Percentiles rank a stretch among this genome's conserved stretches.
Conservation (phyloP, 2,888 invertebrate genomes). For the Nowickia ferox region DNA sequence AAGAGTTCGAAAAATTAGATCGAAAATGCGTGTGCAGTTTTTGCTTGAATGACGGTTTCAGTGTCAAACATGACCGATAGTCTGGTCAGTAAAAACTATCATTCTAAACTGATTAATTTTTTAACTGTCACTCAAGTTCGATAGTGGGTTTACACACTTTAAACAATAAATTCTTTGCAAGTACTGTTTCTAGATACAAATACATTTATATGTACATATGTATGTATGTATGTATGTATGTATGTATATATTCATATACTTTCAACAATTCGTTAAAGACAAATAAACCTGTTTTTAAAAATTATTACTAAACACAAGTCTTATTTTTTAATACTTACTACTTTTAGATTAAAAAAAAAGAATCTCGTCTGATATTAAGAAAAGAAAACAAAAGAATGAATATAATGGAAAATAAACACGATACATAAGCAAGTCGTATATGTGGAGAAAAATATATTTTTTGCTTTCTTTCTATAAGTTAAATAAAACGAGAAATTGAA, state of each 20-base stretch:
- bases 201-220: background rate
- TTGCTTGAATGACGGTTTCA: too few relatives aligned
- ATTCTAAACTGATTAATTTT: too few relatives aligned
- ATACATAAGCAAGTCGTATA: background rate
- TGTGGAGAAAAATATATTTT: slow-evolving; percentile 8
- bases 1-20: too few relatives aligned
- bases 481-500: slow-evolving; percentile 26
- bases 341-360: slow-evolving; percentile 6
- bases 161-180: background rate
- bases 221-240: background rate
- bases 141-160: background rate
- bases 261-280: background rate
- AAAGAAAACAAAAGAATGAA: slow-evolving; percentile 5
- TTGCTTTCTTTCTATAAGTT: background rate
- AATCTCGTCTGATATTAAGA: background rate
- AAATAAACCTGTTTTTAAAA: slow-evolving; percentile 29
- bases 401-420: slow-evolving; percentile 1
- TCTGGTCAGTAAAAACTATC: too few relatives aligned
- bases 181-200: background rate
- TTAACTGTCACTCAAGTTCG: too few relatives aligned
- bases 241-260: background rate
- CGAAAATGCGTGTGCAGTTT: too few relatives aligned
- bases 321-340: background rate
- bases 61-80: too few relatives aligned
- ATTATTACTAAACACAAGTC: background rate